Evolutionary conservation across 2,888 invertebrate species (phyloP).

Genomic region (Pycnomerus fuliginosus): DNA sequence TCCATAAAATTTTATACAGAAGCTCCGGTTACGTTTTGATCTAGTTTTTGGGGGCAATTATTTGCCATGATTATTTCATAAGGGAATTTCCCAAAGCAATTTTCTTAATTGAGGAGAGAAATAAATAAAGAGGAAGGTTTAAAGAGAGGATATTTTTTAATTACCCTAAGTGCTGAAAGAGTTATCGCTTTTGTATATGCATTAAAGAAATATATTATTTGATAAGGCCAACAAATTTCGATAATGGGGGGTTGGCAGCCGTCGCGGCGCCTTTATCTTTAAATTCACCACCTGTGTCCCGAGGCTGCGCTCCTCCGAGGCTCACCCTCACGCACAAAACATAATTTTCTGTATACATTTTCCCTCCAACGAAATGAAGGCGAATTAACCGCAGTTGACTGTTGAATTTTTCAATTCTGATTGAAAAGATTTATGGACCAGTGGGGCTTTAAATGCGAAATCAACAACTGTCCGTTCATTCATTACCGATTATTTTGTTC

Average conservation of each 20-base stretch:
- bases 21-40: too few species aligned
- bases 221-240: conserved; percentile 31
- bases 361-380: conserved; percentile 8
- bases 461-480: conserved; percentile 31
- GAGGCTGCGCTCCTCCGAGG: conserved; percentile 4
- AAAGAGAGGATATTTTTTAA: conserved; percentile 20
- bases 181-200: conserved; percentile 18
- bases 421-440: conserved; percentile 8
- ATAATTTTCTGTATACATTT: conserved; percentile 12
- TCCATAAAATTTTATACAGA: too few species aligned
- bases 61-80: too few species aligned
- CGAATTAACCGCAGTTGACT: conserved; percentile 4
- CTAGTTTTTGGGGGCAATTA: too few species aligned
- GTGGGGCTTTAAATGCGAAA: conserved; percentile 11
- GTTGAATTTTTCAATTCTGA: conserved; percentile 7
- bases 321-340: conserved; percentile 4
- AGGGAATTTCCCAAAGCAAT: too few species aligned
- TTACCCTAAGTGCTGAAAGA: conserved; percentile 21
- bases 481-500: conserved; percentile 38
- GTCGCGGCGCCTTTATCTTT: conserved; percentile 18
- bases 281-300: conserved; percentile 23
- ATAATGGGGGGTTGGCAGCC: conserved; percentile 24
- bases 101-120: too few species aligned
- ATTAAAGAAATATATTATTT: conserved; percentile 33
- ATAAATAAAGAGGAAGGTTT: too few species aligned